These are phyloP conservation scores for Hydrophis major DNA, from an alignment of 2,797 vertebrate genomes.

Conservation along the genomic window DNA sequence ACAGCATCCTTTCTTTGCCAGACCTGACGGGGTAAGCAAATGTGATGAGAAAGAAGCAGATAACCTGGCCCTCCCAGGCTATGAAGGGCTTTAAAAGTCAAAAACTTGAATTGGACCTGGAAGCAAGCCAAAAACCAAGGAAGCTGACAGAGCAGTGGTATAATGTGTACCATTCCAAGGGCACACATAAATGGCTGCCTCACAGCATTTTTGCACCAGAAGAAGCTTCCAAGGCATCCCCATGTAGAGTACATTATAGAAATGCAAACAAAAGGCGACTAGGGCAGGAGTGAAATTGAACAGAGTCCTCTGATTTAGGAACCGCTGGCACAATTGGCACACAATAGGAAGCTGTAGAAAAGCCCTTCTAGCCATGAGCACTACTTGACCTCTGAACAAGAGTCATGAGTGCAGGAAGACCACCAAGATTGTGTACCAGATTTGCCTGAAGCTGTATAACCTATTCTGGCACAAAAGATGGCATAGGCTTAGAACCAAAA, in stretches of 20 bases:
- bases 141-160: background rate
- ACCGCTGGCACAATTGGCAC: background rate
- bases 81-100: background rate
- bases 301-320: background rate
- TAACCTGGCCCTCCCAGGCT: background rate
- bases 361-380: background rate
- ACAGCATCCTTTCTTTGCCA: background rate
- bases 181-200: background rate
- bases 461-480: background rate
- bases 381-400: background rate
- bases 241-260: background rate
- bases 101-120: background rate
- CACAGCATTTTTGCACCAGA: background rate
- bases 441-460: background rate
- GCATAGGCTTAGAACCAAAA: background rate
- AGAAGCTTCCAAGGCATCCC: background rate
- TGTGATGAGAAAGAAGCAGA: background rate
- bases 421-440: background rate
- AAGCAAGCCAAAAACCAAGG: background rate
- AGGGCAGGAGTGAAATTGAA: background rate
- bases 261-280: background rate
- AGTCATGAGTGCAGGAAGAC: background rate
- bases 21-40: background rate
- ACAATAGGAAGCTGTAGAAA: background rate
- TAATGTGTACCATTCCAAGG: background rate